These are phyloP conservation scores for Scatophagus argus DNA, from an alignment of 2,113 vertebrate species.

Conservation along the genomic window DNA sequence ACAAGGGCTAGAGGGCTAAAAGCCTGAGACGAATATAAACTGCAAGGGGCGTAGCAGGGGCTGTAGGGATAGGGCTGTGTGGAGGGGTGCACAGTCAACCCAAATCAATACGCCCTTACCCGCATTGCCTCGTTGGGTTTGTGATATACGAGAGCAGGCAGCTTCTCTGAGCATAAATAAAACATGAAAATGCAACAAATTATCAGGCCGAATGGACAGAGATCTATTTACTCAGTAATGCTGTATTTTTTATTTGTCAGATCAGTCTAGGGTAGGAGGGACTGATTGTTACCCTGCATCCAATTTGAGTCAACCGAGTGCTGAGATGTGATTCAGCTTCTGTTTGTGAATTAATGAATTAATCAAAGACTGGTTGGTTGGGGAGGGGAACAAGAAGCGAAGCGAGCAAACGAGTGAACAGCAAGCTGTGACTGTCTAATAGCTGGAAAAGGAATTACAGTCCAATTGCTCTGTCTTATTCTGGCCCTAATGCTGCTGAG, in stretches of 20 bases:
- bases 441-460: constrained; percentile 83
- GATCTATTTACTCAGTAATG: constrained; percentile 76
- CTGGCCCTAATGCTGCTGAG: constrained; percentile 69
- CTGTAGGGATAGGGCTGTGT: constrained; percentile 39
- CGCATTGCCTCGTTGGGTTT: constrained; percentile 73
- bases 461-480: constrained; percentile 80
- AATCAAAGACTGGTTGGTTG: constrained; percentile 72
- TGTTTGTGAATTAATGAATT: constrained; percentile 84
- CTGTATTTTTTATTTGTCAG: constrained; percentile 70
- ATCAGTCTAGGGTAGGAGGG: constrained; percentile 60
- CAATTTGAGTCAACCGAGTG: constrained; percentile 72
- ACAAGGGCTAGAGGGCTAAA: constrained; percentile 71
- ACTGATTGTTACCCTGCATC: constrained; percentile 76
- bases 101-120: constrained; percentile 78
- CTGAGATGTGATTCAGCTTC: constrained; percentile 78
- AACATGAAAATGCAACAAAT: constrained; percentile 83
- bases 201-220: constrained; percentile 77
- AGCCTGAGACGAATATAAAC: constrained; percentile 75
- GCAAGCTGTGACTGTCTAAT: constrained; percentile 78
- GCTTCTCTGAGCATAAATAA: constrained; percentile 82
- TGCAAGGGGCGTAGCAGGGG: constrained; percentile 60
- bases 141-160: constrained; percentile 79
- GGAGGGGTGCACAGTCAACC: constrained; percentile 67
- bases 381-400: constrained; percentile 50
- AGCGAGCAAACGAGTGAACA: constrained; percentile 60